phyloP scores from a whole-genome alignment of 2,113 vertebrate genomes.

The Zapornia atra region DNA sequence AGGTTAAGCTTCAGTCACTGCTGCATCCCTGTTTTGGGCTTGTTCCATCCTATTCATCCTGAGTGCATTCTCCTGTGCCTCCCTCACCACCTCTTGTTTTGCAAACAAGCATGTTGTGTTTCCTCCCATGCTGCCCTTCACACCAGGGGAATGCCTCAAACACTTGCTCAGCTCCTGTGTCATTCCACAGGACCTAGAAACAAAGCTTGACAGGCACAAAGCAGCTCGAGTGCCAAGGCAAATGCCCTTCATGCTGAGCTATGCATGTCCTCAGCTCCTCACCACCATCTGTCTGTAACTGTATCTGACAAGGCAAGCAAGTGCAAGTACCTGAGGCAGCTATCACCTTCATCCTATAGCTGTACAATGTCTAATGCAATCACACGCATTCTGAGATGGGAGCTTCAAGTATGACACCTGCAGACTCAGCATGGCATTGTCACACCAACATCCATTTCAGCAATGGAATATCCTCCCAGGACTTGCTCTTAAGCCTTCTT shows the following conservation, averaged over 20 bases:
- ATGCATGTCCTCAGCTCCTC: background rate
- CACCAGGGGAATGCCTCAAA: background rate
- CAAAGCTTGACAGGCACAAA: background rate
- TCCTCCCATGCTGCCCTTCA: background rate
- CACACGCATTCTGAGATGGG: background rate
- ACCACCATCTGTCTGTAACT: conserved; percentile 12
- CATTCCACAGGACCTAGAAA: background rate
- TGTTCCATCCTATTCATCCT: background rate
- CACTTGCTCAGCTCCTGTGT: background rate
- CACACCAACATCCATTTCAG: background rate
- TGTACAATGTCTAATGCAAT: accelerated
- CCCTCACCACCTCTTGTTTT: background rate
- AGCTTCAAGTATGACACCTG: background rate
- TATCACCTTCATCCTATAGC: background rate
- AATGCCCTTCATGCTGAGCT: conserved; percentile 24
- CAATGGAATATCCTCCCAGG: background rate
- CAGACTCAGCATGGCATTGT: background rate
- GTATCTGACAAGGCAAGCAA: background rate
- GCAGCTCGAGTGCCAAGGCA: background rate
- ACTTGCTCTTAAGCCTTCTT: background rate
- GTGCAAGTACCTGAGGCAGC: background rate
- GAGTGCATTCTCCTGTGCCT: background rate
- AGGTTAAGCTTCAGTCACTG: background rate
- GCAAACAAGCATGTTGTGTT: background rate
- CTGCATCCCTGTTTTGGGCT: background rate